A percentile compares a stretch with the other conserved stretches of the same genome.
phyloP scores from a whole-genome alignment of 2,797 vertebrate genomes.

The Alfaro cultratus region DNA sequence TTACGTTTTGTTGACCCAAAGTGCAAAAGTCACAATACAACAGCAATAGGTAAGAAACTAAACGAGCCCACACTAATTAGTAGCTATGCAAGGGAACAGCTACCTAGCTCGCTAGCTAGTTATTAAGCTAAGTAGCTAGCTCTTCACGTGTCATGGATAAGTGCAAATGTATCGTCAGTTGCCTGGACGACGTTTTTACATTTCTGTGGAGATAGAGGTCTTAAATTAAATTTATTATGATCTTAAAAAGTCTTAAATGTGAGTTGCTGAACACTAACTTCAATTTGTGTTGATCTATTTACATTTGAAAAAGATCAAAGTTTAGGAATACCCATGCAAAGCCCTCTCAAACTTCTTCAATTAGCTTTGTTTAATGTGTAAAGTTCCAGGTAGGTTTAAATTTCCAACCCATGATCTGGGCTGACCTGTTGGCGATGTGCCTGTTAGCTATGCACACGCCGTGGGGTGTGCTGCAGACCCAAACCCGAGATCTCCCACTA shows the following conservation, averaged over 20 bases:
- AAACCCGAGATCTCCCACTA: conserved; percentile 49
- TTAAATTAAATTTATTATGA: too few species aligned
- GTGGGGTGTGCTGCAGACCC: conserved; percentile 43
- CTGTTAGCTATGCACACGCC: conserved; percentile 45
- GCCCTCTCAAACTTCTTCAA: not conserved
- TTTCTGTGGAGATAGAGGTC: not conserved
- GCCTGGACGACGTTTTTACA: not conserved
- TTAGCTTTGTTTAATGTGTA: conserved; percentile 1
- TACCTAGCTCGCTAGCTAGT: too few species aligned
- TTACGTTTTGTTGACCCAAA: too few species aligned
- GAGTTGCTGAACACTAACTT: not conserved
- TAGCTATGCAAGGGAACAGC: too few species aligned
- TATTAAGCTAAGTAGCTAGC: too few species aligned
- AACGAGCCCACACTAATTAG: too few species aligned
- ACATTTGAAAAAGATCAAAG: not conserved
- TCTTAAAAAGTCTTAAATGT: too few species aligned
- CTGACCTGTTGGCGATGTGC: conserved; percentile 45
- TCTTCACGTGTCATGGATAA: too few species aligned
- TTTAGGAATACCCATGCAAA: not conserved
- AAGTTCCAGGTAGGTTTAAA: conserved; percentile 31
- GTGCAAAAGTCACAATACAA: too few species aligned
- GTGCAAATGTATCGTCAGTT: too few species aligned
- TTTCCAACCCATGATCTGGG: conserved; percentile 44
- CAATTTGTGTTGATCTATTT: not conserved
- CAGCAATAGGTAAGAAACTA: too few species aligned